These are phyloP conservation scores for Rachycentron canadum DNA, from an alignment of 2,797 vertebrate genomes.

Conservation along the genomic window DNA sequence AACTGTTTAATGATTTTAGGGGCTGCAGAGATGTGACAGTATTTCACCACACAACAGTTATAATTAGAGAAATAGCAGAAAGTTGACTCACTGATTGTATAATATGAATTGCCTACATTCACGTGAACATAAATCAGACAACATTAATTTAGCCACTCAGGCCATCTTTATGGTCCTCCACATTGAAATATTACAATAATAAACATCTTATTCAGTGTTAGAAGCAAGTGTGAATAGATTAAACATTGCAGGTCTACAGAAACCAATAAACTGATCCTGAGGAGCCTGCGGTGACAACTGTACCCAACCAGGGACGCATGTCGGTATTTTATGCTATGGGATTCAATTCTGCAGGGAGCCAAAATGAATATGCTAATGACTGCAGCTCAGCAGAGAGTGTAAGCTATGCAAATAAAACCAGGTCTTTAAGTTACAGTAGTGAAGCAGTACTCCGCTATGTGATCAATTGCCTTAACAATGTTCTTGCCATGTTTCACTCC, in stretches of 20 bases:
- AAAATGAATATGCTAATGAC: conserved; percentile 72
- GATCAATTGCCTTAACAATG: conserved; percentile 35
- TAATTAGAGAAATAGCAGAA: not conserved
- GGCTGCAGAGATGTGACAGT: not conserved
- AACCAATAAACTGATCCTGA: conserved; percentile 63
- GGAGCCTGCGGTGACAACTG: conserved; percentile 62
- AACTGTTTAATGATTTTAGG: not conserved
- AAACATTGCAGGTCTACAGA: conserved; percentile 49
- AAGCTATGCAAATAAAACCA: conserved; percentile 68
- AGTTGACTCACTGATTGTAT: conserved; percentile 6
- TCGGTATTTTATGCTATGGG: conserved; percentile 51
- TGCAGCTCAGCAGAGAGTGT: conserved; percentile 50
- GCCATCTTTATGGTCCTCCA: conserved; percentile 30
- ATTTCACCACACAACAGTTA: not conserved
- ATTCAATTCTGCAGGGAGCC: conserved; percentile 62
- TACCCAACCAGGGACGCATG: conserved; percentile 42
- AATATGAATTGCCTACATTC: conserved; percentile 23
- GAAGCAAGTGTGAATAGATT: conserved; percentile 56
- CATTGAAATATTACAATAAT: conserved; percentile 66
- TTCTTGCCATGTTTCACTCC: conserved; percentile 54
- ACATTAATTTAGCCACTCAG: conserved; percentile 47
- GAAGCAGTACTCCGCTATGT: conserved; percentile 35
- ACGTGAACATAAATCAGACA: conserved; percentile 49
- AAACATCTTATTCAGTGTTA: conserved; percentile 44
- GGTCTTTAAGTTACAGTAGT: conserved; percentile 58